A percentile compares a stretch with the other conserved stretches of the same genome.
phyloP scores from a whole-genome alignment of 2,888 invertebrate species.

The Lochmaea capreae region DNA sequence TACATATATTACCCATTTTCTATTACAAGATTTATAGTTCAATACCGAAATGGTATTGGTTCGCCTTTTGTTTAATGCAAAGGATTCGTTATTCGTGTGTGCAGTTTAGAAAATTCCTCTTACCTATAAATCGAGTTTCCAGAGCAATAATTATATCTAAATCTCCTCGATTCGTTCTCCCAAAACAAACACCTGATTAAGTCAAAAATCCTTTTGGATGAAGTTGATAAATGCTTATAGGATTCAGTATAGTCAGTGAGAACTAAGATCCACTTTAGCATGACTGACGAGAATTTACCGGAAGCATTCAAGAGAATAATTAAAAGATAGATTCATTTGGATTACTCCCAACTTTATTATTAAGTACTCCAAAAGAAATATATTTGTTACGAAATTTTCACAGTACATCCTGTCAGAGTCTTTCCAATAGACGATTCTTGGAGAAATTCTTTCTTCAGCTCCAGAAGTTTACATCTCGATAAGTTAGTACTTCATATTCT shows the following conservation, averaged over 20 bases:
- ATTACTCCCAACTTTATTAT: too few relatives aligned
- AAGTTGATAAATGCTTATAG: slow-evolving; percentile 20
- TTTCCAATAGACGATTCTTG: too few relatives aligned
- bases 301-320: too few relatives aligned
- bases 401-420: too few relatives aligned
- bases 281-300: not conserved
- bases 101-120: slow-evolving; percentile 6
- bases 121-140: slow-evolving; percentile 28
- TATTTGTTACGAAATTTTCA: too few relatives aligned
- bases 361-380: too few relatives aligned
- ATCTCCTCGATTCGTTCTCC: slow-evolving; percentile 21
- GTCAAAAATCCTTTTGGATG: slow-evolving; percentile 22
- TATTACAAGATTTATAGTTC: not conserved
- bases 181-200: slow-evolving; percentile 29
- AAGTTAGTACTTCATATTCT: too few relatives aligned
- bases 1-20: not conserved
- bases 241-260: not conserved
- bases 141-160: slow-evolving; percentile 26
- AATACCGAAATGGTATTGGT: not conserved
- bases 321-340: too few relatives aligned
- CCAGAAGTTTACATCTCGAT: too few relatives aligned
- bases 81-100: not conserved
- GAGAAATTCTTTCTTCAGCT: too few relatives aligned
- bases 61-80: not conserved
- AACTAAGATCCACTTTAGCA: not conserved